A percentile compares a stretch with the other conserved stretches of the same genome.
These are phyloP conservation scores for Copidosoma aretas DNA, from an alignment of 2,888 invertebrate genomes.

Conservation along the genomic window DNA sequence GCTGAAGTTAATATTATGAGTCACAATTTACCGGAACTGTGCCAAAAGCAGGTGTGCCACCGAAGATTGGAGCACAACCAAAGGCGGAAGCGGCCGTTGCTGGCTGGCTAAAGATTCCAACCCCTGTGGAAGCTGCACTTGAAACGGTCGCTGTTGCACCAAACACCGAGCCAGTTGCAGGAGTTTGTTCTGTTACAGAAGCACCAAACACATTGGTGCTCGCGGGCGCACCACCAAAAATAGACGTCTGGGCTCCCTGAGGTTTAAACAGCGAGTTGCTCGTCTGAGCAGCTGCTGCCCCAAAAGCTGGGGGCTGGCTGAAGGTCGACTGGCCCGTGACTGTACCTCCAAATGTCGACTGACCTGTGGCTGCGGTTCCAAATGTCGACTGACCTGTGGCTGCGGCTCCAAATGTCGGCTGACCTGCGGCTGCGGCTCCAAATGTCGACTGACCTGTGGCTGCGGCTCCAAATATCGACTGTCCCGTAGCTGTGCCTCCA, in stretches of 20 bases:
- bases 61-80: conserved; percentile 54
- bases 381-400: not conserved
- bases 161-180: conserved; percentile 43
- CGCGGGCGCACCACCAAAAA: conserved; percentile 47
- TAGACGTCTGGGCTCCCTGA: conserved; percentile 46
- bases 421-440: conserved; percentile 13
- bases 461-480: not conserved
- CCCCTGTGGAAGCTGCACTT: conserved; percentile 24
- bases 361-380: conserved; percentile 14
- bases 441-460: not conserved
- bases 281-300: conserved; percentile 34
- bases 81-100: conserved; percentile 48
- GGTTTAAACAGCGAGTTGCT: conserved; percentile 48
- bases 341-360: conserved; percentile 49
- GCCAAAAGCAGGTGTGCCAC: conserved; percentile 46
- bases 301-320: conserved; percentile 49
- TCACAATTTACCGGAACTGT: conserved; percentile 22
- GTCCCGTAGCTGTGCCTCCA: not conserved
- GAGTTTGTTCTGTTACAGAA: conserved; percentile 41
- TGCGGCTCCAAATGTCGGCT: conserved; percentile 20
- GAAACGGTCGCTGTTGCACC: conserved; percentile 38
- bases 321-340: conserved; percentile 46
- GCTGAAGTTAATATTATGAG: no score
- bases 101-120: conserved; percentile 27
- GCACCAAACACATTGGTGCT: conserved; percentile 25